Evolutionary conservation across 2,888 invertebrate species (phyloP).

Genomic region (Aporophyla nigra): DNA sequence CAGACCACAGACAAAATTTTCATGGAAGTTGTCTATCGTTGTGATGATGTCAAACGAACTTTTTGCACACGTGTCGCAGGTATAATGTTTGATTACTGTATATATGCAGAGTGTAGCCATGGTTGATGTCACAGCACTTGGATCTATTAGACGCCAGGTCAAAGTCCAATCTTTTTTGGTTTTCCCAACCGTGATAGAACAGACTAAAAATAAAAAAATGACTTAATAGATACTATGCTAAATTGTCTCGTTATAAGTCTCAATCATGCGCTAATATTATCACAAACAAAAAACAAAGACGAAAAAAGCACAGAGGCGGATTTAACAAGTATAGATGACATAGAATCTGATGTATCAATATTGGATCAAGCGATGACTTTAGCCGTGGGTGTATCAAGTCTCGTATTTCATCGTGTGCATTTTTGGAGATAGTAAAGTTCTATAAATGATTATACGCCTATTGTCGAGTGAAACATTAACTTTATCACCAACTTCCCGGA

Average conservation of each 20-base stretch:
- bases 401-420: constrained; percentile 42
- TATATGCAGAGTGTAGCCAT: constrained; percentile 47
- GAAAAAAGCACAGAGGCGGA: constrained; percentile 86
- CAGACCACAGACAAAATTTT: constrained; percentile 3
- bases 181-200: constrained; percentile 80
- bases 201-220: constrained; percentile 86
- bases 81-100: constrained; percentile 35
- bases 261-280: constrained; percentile 89
- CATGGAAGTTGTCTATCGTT: constrained; percentile 6
- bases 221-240: constrained; percentile 82
- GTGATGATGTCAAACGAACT: constrained; percentile 48
- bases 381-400: constrained; percentile 59
- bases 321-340: constrained; percentile 85
- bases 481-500: constrained; percentile 54
- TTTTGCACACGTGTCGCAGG: constrained; percentile 37
- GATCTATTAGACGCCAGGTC: constrained; percentile 67
- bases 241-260: constrained; percentile 88
- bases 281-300: constrained; percentile 84
- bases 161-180: constrained; percentile 77
- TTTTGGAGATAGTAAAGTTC: constrained; percentile 44
- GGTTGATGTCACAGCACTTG: constrained; percentile 65
- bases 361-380: constrained; percentile 81
- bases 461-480: constrained; percentile 54
- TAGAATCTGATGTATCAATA: constrained; percentile 84
- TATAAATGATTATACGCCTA: constrained; percentile 14